These are phyloP conservation scores for Phrynosoma platyrhinos DNA, from an alignment of 2,113 vertebrate species.

Conservation along the genomic window DNA sequence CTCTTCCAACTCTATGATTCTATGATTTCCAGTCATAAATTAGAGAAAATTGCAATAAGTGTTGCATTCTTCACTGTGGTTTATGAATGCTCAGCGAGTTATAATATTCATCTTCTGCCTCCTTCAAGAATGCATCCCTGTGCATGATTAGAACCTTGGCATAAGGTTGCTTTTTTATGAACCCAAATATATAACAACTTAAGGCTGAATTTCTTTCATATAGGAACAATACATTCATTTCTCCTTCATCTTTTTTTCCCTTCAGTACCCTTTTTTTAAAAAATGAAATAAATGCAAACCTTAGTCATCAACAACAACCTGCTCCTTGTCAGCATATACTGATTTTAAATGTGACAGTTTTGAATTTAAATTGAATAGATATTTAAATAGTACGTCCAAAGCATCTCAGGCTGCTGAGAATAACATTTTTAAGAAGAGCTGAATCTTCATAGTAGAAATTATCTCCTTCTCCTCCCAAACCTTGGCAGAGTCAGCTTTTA, in stretches of 20 bases:
- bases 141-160: conserved; percentile 50
- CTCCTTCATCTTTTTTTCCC: background rate
- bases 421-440: conserved; percentile 4
- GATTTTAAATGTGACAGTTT: conserved; percentile 45
- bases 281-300: conserved; percentile 9
- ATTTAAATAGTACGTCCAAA: conserved; percentile 46
- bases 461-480: too few relatives aligned
- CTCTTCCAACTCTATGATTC: too few relatives aligned
- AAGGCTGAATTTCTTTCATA: conserved; percentile 57
- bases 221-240: conserved; percentile 46
- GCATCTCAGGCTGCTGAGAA: background rate
- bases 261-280: conserved; percentile 22
- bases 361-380: conserved; percentile 34
- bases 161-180: conserved; percentile 24
- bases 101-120: conserved; percentile 71
- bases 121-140: conserved; percentile 67
- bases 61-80: conserved; percentile 78
- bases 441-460: background rate
- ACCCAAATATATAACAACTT: conserved; percentile 29
- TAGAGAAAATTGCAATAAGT: conserved; percentile 80
- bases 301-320: conserved; percentile 51
- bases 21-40: conserved; percentile 75
- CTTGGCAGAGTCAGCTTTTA: conserved; percentile 8
- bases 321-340: conserved; percentile 29
- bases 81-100: conserved; percentile 69